Conservation (phyloP, 2,113 vertebrate species). For the Calyptommatus sinebrachiatus region DNA sequence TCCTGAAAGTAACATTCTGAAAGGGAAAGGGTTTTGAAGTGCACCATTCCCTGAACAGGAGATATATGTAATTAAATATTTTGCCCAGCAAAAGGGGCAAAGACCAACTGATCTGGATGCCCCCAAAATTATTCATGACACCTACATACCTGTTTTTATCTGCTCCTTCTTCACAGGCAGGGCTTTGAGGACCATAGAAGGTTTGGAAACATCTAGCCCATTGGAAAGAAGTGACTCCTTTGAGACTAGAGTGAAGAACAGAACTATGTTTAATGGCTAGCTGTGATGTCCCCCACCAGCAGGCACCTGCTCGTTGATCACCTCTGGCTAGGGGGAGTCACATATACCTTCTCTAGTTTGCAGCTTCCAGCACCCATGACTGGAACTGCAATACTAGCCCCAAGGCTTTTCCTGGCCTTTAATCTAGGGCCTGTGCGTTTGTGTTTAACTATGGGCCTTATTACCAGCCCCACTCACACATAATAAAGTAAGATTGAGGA, state of each 20-base stretch:
- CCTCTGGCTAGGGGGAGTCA: too few relatives aligned
- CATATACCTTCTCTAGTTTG: too few relatives aligned
- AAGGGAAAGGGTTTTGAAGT: not conserved
- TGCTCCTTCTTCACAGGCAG: slow-evolving; percentile 72
- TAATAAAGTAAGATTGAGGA: too few relatives aligned
- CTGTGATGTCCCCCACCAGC: too few relatives aligned
- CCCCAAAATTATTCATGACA: not conserved
- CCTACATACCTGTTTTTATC: slow-evolving; percentile 76
- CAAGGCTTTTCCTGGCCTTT: too few relatives aligned
- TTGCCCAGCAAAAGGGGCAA: not conserved
- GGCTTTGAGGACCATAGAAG: slow-evolving; percentile 52
- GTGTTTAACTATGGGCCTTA: too few relatives aligned
- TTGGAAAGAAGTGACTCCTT: slow-evolving; percentile 51
- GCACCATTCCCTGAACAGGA: not conserved
- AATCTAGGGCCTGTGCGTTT: too few relatives aligned
- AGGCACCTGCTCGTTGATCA: too few relatives aligned
- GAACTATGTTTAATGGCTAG: slow-evolving; percentile 1
- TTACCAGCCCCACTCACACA: too few relatives aligned
- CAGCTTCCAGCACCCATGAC: too few relatives aligned
- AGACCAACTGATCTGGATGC: not conserved
- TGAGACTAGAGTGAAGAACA: slow-evolving; percentile 46
- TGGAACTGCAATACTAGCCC: too few relatives aligned
- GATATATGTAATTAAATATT: not conserved
- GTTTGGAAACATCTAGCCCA: slow-evolving; percentile 54
- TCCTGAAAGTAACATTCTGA: not conserved